Evolutionary conservation across 92 coral and sea anemone genomes (phyloP).

Genomic region (Epizoanthus fatuus): DNA sequence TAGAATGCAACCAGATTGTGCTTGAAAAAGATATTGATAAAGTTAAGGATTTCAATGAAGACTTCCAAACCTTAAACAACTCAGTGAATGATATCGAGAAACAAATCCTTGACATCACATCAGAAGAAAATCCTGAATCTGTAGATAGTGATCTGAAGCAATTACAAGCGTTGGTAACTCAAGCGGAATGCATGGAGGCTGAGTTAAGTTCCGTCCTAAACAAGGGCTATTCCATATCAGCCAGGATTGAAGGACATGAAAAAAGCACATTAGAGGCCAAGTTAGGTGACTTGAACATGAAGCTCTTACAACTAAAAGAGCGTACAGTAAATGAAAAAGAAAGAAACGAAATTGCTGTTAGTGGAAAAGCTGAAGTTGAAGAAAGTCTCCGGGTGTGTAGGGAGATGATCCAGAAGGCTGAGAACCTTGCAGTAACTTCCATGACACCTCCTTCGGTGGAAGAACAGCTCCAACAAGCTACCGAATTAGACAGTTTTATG

Average conservation of each 20-base stretch:
- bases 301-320: conserved; percentile 71
- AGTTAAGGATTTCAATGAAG: conserved; percentile 33
- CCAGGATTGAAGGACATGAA: conserved; percentile 3
- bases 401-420: conserved; percentile 68
- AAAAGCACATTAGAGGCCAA: conserved; percentile 39
- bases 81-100: conserved; percentile 13
- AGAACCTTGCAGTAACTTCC: conserved; percentile 29
- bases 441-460: conserved; percentile 46
- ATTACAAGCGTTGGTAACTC: conserved; percentile 12
- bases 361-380: conserved; percentile 58
- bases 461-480: conserved; percentile 55
- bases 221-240: conserved; percentile 39
- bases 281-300: conserved; percentile 60
- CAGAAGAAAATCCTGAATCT: conserved; percentile 40
- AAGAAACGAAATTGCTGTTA: conserved; percentile 52
- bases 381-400: conserved; percentile 69
- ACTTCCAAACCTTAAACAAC: conserved; percentile 17
- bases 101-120: not conserved
- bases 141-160: conserved; percentile 32
- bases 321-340: conserved; percentile 56
- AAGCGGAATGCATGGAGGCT: conserved; percentile 24
- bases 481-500: conserved; percentile 37
- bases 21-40: conserved; percentile 32
- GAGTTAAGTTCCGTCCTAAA: conserved; percentile 14
- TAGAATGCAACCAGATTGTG: conserved; percentile 1